Evolutionary conservation across 2,113 vertebrate genomes (phyloP), one percentile per base, ranked within the genome.

Genomic region (Caloenas nicobarica): DNA sequence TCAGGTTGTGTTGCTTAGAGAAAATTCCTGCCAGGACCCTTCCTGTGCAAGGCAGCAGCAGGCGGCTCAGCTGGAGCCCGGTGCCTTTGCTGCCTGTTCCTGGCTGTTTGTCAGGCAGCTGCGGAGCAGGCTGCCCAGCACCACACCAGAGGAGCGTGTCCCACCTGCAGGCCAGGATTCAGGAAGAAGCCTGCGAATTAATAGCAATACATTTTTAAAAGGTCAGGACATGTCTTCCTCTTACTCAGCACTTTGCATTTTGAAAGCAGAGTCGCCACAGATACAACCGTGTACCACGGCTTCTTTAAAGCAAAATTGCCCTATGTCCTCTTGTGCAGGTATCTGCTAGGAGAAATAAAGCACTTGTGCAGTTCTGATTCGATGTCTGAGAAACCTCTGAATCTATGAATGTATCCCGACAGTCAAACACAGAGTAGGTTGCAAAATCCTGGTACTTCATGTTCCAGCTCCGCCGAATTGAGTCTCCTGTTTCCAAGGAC

Each of bases 121-220:
- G 50, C 5, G 10, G 65, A 34, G 7, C 65, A 58, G 61, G 14
- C 33, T 64, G 53, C 31, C 19, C 0, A 0, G 1, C 24, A 10
- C 9, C 3, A 0, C 0, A 0, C 4, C 2, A 0, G 40, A 65
- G 61, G 18, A 65, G 14, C 64, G 8, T 5, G 2, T 73, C 64
- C 33, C 74, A 50, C 12, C 68, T 74, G 51, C 24, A 2, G 70
- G 38, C 28, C 56, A 68, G 62, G 81, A 65, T 31, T 72, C 58
- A 36, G 62, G 42, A 82, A 26, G 26, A 81, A 84, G 12, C 62
- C 34, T 10, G 3, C 2, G 7, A 28, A 57, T 76, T 15, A 6
- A 17, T 1, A 50, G 31, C 18, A 79, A 14, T 10, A 16, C 5
- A 12, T 19, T 93, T 93, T 76, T 14, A 15, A 76, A 83, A 68